These are phyloP conservation scores for Lucifuga dentata DNA, from an alignment of 2,113 vertebrate species.

Conservation along the genomic window DNA sequence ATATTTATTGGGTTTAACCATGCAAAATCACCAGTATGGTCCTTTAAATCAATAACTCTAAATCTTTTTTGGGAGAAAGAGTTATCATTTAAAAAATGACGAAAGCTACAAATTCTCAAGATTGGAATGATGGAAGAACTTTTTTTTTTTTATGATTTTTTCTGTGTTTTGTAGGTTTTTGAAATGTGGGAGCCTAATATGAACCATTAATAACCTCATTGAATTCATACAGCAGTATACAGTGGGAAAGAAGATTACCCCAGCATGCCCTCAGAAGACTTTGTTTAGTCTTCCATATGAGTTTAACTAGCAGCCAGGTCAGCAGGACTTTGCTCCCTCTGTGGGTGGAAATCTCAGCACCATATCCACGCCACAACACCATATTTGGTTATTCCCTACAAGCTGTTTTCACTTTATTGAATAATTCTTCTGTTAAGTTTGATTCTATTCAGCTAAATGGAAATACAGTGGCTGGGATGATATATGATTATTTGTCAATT, in stretches of 20 bases:
- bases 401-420: neutral
- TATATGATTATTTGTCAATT: neutral
- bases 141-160: neutral
- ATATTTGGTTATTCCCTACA: neutral
- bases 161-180: neutral
- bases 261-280: neutral
- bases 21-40: too few species aligned
- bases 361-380: neutral
- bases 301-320: neutral
- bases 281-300: slow-evolving; percentile 22
- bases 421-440: neutral
- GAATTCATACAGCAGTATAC: neutral
- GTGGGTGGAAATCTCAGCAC: slow-evolving; percentile 26
- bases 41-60: too few species aligned
- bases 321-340: slow-evolving; percentile 52
- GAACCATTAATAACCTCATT: neutral
- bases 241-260: neutral
- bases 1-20: too few species aligned
- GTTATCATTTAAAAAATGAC: too few species aligned
- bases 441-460: neutral
- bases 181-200: too few species aligned
- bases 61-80: too few species aligned
- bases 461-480: neutral
- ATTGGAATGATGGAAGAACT: neutral
- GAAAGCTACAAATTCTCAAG: too few species aligned